phyloP scores from a whole-genome alignment of 2,113 vertebrate species.

The Cynopterus brachyotis region DNA sequence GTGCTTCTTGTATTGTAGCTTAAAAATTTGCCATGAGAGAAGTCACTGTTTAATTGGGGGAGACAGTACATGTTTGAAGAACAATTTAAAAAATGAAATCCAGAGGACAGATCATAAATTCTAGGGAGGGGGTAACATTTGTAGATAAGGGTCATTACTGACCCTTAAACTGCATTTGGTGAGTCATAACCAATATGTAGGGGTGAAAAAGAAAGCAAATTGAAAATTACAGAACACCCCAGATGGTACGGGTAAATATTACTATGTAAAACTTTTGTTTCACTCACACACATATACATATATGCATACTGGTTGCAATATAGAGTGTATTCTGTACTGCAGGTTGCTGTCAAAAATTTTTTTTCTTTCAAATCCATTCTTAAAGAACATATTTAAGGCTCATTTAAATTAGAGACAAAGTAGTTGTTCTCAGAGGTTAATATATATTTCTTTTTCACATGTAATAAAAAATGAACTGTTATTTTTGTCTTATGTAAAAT shows the following conservation, averaged over 20 bases:
- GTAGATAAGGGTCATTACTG: background rate
- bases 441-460: background rate
- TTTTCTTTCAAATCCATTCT: background rate
- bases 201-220: background rate
- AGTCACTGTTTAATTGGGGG: background rate
- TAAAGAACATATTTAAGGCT: background rate
- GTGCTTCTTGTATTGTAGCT: background rate
- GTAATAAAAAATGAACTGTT: background rate
- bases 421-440: background rate
- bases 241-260: background rate
- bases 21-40: background rate
- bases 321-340: background rate
- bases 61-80: background rate
- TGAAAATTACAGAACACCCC: background rate
- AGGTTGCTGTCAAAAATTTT: background rate
- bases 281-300: background rate
- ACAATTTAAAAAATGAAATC: slow-evolving; percentile 8
- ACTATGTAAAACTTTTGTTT: background rate
- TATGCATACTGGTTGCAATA: background rate
- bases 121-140: background rate
- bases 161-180: background rate
- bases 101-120: background rate
- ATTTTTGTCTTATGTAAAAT: background rate
- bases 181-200: background rate
- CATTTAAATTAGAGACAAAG: background rate